A percentile compares a stretch with the other conserved stretches of the same genome.
Conservation (phyloP, 2,888 invertebrate species). For the Xiphydria camelus region DNA sequence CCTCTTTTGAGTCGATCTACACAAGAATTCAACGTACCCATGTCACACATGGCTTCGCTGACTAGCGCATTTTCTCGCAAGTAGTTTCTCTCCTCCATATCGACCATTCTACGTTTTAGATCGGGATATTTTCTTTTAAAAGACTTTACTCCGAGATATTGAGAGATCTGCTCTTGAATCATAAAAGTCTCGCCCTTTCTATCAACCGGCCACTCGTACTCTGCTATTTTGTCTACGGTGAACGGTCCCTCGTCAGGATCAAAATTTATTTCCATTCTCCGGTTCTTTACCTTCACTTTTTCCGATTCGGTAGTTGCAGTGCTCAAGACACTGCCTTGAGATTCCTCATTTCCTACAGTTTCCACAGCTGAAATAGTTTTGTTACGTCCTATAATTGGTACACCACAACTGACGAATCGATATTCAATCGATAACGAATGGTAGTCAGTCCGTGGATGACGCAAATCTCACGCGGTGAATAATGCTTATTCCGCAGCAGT, state of each 20-base stretch:
- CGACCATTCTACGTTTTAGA: conserved; percentile 78
- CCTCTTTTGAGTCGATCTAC: too few species aligned
- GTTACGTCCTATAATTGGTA: too few species aligned
- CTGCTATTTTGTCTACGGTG: conserved; percentile 86
- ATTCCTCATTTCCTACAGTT: conserved; percentile 70
- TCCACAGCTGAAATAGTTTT: conserved; percentile 39
- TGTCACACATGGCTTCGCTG: conserved; percentile 88
- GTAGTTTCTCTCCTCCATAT: conserved; percentile 89
- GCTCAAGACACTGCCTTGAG: conserved; percentile 81
- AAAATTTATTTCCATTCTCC: conserved; percentile 55
- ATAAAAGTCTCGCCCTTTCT: conserved; percentile 79
- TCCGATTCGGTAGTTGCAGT: conserved; percentile 68
- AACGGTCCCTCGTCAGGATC: conserved; percentile 61
- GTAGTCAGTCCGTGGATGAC: too few species aligned
- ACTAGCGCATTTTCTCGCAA: conserved; percentile 82
- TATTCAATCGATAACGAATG: too few species aligned
- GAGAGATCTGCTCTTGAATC: conserved; percentile 95
- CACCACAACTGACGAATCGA: too few species aligned
- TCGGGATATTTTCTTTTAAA: conserved; percentile 97
- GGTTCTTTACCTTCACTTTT: conserved; percentile 53
- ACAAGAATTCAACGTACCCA: conserved; percentile 64
- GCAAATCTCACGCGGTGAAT: too few species aligned
- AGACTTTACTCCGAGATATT: conserved; percentile 92
- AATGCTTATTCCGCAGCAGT: too few species aligned
- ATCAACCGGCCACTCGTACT: conserved; percentile 88